These are phyloP conservation scores for Wasmannia auropunctata DNA, from an alignment of 1,140 invertebrate species.

Conservation along the genomic window DNA sequence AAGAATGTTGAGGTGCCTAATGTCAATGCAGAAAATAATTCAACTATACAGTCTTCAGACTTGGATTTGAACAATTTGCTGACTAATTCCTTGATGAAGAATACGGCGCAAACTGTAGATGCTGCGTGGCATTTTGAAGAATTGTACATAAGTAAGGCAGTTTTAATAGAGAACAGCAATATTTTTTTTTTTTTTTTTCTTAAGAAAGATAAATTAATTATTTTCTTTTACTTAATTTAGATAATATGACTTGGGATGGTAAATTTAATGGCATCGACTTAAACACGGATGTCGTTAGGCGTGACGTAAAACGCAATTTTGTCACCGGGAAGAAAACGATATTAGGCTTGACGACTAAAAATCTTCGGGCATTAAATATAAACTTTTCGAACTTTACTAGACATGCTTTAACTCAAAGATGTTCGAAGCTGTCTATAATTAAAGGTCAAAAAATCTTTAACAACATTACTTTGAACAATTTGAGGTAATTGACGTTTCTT, in stretches of 20 bases:
- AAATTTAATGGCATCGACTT: constrained; percentile 77
- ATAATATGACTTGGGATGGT: constrained; percentile 53
- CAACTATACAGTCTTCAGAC: constrained; percentile 59
- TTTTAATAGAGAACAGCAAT: constrained; percentile 4
- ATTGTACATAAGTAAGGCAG: constrained; percentile 64
- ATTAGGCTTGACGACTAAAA: constrained; percentile 47
- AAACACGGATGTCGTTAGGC: constrained; percentile 71
- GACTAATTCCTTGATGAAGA: constrained; percentile 71
- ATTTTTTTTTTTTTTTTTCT: constrained; percentile 31
- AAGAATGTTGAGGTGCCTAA: constrained; percentile 52
- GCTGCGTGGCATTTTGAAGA: constrained; percentile 68
- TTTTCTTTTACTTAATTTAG: constrained; percentile 53
- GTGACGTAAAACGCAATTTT: constrained; percentile 65
- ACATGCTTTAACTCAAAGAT: constrained; percentile 60
- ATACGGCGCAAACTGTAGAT: constrained; percentile 64
- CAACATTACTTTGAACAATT: constrained; percentile 56
- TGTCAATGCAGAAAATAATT: constrained; percentile 63
- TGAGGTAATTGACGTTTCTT: constrained; percentile 63
- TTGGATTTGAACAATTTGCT: constrained; percentile 69
- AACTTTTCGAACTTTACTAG: constrained; percentile 72
- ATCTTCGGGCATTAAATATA: constrained; percentile 49
- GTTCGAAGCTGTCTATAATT: constrained; percentile 47
- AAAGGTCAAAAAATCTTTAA: constrained; percentile 75
- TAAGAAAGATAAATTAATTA: constrained; percentile 29
- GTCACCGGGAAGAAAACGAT: constrained; percentile 74